Base-by-base conservation (phyloP, 2,888 invertebrate species). In the Phengaris alcon region DNA sequence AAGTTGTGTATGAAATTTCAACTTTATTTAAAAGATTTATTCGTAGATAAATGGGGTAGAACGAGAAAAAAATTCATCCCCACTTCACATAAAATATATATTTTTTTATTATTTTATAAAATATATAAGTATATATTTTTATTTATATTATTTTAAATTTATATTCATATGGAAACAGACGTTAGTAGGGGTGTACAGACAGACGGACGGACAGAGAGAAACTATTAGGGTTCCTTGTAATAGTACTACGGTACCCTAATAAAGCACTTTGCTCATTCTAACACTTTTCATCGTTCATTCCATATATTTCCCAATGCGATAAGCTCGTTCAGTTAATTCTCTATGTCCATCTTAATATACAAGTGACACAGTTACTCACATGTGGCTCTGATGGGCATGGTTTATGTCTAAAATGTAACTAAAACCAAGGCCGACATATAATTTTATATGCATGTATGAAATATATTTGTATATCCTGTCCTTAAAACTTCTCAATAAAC, bases 391-490 rank as follows among this genome's bases (percentile, higher is more conserved):
- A 64, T 44, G 64, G 64, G 64, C 64, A 64, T 64, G 35, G 35
- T 64, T 64, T 64, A 64, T 64, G 35, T 44, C 64, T 12, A 64
- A 64, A 22, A 64, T 64, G 64, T 64, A 64, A 64, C 64, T 64
- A 64, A 64, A 64, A 6, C 35, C 64, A 64, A 64, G 64, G 64
- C 13, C 35, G 6, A 0, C 59, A 10, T 35, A 64, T 15, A 12
- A 64, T 35, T 59, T 64, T 64, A 64, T 64, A 44, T 64, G 35
- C 35, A 64, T 64, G 64, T 64, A 64, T 52, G 52, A 52, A 52
- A 64, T 64, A 64, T 64, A 64, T 64, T 64, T 64, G 64, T 13
- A 44, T 64, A 64, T 64, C 64, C 35, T 64, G 64, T 64, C 64
- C 64, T 64, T 64, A 64, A 52, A 35, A 52, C 10, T 52, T 52